A percentile compares a stretch with the other conserved stretches of the same genome.
These are phyloP conservation scores for Hyposmocoma kahamanoa DNA, from an alignment of 1,140 invertebrate genomes.

Conservation along the genomic window DNA sequence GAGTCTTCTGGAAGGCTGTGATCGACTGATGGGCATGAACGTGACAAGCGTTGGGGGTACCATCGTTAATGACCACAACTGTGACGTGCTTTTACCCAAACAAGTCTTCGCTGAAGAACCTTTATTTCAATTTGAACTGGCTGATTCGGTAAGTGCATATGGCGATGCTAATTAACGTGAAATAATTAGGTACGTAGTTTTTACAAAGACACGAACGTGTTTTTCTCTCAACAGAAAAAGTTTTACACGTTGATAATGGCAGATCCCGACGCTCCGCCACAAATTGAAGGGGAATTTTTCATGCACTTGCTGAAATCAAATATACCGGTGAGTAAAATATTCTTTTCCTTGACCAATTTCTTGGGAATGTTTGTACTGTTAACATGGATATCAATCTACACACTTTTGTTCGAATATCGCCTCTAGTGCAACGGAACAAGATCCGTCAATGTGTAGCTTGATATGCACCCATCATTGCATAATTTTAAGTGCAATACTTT, in stretches of 20 bases:
- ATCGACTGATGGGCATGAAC: slow-evolving; percentile 50
- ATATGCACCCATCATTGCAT: too few relatives aligned
- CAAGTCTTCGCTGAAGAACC: slow-evolving; percentile 63
- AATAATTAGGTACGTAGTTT: too few relatives aligned
- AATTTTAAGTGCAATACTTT: too few relatives aligned
- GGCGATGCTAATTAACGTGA: too few relatives aligned
- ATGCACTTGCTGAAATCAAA: slow-evolving; percentile 60
- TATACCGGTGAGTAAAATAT: slow-evolving; percentile 45
- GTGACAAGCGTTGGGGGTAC: slow-evolving; percentile 59
- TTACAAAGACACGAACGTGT: too few relatives aligned
- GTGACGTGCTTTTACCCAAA: slow-evolving; percentile 61
- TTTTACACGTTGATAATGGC: slow-evolving; percentile 56
- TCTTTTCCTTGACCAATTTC: too few relatives aligned
- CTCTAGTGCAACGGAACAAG: too few relatives aligned
- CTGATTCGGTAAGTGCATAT: slow-evolving; percentile 52
- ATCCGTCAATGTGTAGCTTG: too few relatives aligned
- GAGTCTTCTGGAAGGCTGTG: slow-evolving; percentile 54
- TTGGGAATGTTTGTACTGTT: too few relatives aligned
- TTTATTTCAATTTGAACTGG: slow-evolving; percentile 45
- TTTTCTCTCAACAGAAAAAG: slow-evolving; percentile 58
- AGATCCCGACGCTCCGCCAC: slow-evolving; percentile 55
- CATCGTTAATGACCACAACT: slow-evolving; percentile 63
- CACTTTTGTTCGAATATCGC: too few relatives aligned
- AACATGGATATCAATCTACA: too few relatives aligned
- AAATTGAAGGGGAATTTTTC: slow-evolving; percentile 54